Conservation (phyloP, 2,113 vertebrate genomes). For the Tautogolabrus adspersus region DNA sequence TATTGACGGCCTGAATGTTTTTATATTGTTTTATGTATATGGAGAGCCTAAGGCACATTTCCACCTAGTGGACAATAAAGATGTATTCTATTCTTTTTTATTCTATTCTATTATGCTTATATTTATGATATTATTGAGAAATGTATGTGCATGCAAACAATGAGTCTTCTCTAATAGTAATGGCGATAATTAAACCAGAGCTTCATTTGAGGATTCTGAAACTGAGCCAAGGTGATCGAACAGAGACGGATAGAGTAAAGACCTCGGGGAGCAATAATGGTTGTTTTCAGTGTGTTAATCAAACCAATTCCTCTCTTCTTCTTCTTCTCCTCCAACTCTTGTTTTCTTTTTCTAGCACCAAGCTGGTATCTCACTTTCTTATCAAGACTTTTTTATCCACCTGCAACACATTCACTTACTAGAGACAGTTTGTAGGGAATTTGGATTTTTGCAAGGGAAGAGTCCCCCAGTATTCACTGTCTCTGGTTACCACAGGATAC, state of each 20-base stretch:
- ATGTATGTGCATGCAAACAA: too few species aligned
- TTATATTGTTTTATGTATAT: too few species aligned
- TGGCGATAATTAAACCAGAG: conserved; percentile 1
- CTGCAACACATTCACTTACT: background rate
- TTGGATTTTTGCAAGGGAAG: conserved; percentile 5
- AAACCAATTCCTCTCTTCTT: conserved; percentile 72
- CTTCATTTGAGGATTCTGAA: conserved; percentile 60
- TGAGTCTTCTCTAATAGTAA: too few species aligned
- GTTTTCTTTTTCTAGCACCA: conserved; percentile 47
- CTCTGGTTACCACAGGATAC: conserved; percentile 54
- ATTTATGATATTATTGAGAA: too few species aligned
- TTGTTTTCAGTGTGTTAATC: conserved; percentile 65
- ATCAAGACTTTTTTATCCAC: conserved; percentile 4
- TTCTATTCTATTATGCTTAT: too few species aligned
- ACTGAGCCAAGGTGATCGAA: conserved; percentile 64
- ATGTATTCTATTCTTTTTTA: too few species aligned
- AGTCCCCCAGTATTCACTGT: conserved; percentile 7
- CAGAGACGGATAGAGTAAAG: conserved; percentile 54
- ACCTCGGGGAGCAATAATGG: conserved; percentile 68
- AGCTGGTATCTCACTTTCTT: conserved; percentile 27
- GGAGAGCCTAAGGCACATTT: too few species aligned
- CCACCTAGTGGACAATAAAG: too few species aligned
- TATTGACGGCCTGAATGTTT: too few species aligned
- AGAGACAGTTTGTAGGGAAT: conserved; percentile 10
- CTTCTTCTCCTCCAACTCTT: conserved; percentile 25